phyloP scores from a whole-genome alignment of 37 sponge, comb jelly and placozoan genomes.

The Sycon ciliatum region DNA sequence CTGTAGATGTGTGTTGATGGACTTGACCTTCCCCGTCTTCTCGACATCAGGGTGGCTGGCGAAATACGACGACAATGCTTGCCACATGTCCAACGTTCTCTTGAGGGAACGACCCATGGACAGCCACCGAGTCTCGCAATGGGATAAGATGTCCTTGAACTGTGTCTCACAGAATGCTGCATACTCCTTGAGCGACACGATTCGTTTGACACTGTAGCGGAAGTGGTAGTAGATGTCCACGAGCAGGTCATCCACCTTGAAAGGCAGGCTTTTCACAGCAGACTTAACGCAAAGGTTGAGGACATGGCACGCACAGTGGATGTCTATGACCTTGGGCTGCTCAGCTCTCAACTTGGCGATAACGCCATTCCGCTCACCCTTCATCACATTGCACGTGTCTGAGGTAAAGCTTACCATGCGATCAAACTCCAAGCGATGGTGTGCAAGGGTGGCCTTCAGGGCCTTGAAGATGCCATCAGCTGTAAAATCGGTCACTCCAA shows the following conservation, averaged over 20 bases:
- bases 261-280: slow-evolving; percentile 27
- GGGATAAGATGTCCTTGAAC: slow-evolving; percentile 24
- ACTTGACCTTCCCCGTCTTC: slow-evolving; percentile 26
- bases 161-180: slow-evolving; percentile 13
- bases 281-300: slow-evolving; percentile 30
- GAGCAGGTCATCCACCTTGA: slow-evolving; percentile 31
- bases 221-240: slow-evolving; percentile 39
- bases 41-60: slow-evolving; percentile 33
- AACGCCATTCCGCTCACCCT: slow-evolving; percentile 10
- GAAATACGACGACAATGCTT: slow-evolving; percentile 29
- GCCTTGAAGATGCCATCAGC: background rate
- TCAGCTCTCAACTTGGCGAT: background rate
- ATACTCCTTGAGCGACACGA: slow-evolving; percentile 24
- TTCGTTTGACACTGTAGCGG: slow-evolving; percentile 23
- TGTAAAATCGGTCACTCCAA: background rate
- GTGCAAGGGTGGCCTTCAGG: background rate
- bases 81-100: slow-evolving; percentile 34
- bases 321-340: slow-evolving; percentile 11
- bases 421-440: background rate
- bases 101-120: slow-evolving; percentile 22
- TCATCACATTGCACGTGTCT: slow-evolving; percentile 26
- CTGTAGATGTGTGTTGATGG: slow-evolving; percentile 3
- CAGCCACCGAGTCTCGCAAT: slow-evolving; percentile 38
- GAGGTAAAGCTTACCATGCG: background rate
- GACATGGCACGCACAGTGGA: slow-evolving; percentile 31